A percentile compares a stretch with the other conserved stretches of the same genome.
phyloP scores from a whole-genome alignment of 2,888 invertebrate species.

The Chloroclystis v-ata region DNA sequence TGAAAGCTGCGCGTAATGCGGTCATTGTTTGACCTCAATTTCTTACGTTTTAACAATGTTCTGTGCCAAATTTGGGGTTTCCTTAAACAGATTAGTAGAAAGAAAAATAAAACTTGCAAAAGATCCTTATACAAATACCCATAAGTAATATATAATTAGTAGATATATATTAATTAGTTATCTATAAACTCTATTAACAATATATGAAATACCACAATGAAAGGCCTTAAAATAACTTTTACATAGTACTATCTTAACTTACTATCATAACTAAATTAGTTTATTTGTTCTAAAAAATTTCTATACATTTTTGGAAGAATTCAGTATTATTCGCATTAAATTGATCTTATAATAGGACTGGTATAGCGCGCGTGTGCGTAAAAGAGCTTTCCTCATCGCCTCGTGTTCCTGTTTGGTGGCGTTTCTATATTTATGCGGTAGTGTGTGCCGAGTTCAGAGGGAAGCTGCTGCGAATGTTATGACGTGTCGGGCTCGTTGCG shows the following conservation, averaged over 20 bases:
- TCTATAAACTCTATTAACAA: too few relatives aligned
- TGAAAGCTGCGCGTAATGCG: constrained; percentile 39
- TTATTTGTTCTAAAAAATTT: too few relatives aligned
- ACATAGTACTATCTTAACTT: too few relatives aligned
- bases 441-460: constrained; percentile 64
- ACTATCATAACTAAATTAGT: too few relatives aligned
- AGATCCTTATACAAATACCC: too few relatives aligned
- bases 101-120: background rate
- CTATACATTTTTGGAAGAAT: too few relatives aligned
- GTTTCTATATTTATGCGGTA: constrained; percentile 73
- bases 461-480: constrained; percentile 54
- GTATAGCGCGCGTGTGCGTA: constrained; percentile 32
- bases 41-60: constrained; percentile 18
- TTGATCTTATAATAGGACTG: constrained; percentile 9
- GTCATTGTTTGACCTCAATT: constrained; percentile 41
- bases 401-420: constrained; percentile 66
- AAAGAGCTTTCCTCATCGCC: constrained; percentile 50
- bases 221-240: too few relatives aligned
- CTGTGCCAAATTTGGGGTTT: background rate
- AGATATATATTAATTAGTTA: too few relatives aligned
- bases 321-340: constrained; percentile 17
- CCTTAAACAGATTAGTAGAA: constrained; percentile 1
- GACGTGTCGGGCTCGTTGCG: constrained; percentile 47
- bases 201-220: too few relatives aligned
- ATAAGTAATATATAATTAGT: too few relatives aligned